Conservation (phyloP, 2,797 vertebrate species). For the Buceros bicornis region DNA sequence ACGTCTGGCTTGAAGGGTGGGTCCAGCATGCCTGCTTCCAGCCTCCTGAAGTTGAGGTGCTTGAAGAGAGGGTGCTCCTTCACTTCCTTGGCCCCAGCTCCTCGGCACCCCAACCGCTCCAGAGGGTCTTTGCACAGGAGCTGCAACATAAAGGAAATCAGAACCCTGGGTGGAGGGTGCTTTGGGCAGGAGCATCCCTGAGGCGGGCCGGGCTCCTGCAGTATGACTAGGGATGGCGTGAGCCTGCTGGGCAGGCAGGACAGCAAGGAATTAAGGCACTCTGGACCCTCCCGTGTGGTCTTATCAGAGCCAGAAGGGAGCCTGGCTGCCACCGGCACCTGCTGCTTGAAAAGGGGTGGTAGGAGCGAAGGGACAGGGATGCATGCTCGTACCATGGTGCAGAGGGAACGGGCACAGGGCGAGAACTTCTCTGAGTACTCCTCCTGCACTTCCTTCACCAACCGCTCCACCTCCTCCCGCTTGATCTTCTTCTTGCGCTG, state of each 20-base stretch:
- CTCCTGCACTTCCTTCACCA: constrained; percentile 92
- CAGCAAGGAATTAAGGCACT: not conserved
- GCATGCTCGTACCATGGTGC: constrained; percentile 86
- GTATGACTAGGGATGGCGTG: not conserved
- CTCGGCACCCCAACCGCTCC: constrained; percentile 89
- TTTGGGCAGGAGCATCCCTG: not conserved
- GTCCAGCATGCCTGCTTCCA: constrained; percentile 94
- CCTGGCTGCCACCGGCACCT: not conserved
- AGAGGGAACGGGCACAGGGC: constrained; percentile 88
- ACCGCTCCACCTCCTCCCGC: constrained; percentile 94
- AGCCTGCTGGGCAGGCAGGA: not conserved
- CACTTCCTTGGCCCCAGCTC: constrained; percentile 89
- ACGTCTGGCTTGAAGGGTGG: constrained; percentile 95
- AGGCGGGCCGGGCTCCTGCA: not conserved
- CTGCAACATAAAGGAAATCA: constrained; percentile 69
- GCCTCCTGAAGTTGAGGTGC: constrained; percentile 93
- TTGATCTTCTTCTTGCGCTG: constrained; percentile 98
- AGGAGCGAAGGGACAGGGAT: not conserved
- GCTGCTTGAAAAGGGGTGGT: fast-evolving
- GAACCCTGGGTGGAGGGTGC: not conserved
- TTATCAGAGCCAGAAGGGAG: not conserved
- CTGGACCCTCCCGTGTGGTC: not conserved
- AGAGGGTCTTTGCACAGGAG: constrained; percentile 92
- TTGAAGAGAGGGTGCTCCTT: constrained; percentile 92
- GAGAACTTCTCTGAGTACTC: constrained; percentile 94